phyloP scores from a whole-genome alignment of 2,113 vertebrate species.

The Centropus unirufus region DNA sequence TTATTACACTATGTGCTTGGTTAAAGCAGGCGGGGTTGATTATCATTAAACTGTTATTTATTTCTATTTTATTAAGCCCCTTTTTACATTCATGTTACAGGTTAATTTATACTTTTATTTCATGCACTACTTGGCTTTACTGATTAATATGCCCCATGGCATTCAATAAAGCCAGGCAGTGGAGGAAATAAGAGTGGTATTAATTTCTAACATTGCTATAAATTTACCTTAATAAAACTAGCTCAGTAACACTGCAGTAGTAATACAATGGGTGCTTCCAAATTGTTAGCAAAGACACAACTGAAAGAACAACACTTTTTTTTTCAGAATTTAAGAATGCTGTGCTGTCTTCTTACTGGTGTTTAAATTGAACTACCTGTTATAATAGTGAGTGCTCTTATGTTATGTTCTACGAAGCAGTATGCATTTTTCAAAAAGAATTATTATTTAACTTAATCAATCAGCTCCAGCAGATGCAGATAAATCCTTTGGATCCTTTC shows the following conservation, averaged over 20 bases:
- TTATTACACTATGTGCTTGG: slow-evolving; percentile 73
- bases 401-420: background rate
- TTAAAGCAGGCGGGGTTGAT: slow-evolving; percentile 75
- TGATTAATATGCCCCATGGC: slow-evolving; percentile 87
- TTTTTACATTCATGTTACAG: slow-evolving; percentile 84
- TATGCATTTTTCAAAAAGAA: background rate
- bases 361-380: slow-evolving; percentile 20
- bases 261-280: slow-evolving; percentile 79
- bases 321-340: slow-evolving; percentile 46
- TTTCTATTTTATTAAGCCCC: slow-evolving; percentile 84
- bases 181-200: slow-evolving; percentile 85
- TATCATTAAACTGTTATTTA: slow-evolving; percentile 86
- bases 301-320: slow-evolving; percentile 56
- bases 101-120: slow-evolving; percentile 89
- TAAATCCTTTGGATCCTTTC: background rate
- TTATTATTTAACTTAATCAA: background rate
- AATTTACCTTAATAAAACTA: slow-evolving; percentile 86
- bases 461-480: background rate
- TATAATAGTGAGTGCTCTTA: background rate
- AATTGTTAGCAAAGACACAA: slow-evolving; percentile 78
- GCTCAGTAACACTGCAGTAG: slow-evolving; percentile 76
- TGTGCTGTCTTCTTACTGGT: slow-evolving; percentile 21
- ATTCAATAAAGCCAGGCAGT: slow-evolving; percentile 85
- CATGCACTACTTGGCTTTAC: slow-evolving; percentile 86
- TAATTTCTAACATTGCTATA: slow-evolving; percentile 87